These are phyloP conservation scores for Blera fallax DNA, from an alignment of 2,888 invertebrate genomes.

Conservation along the genomic window DNA sequence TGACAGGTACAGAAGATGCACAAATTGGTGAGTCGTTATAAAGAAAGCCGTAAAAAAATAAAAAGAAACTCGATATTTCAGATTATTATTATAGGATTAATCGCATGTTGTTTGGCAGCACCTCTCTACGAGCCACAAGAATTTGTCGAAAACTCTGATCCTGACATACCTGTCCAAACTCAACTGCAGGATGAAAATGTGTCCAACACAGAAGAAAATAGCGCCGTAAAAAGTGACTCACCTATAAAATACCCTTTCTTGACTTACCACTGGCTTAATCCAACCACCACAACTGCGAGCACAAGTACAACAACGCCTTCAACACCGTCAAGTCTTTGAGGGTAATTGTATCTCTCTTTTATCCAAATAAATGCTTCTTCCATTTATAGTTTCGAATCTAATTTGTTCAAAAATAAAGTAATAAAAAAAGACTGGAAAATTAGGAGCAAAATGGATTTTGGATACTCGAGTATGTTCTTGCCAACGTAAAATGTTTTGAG, in stretches of 20 bases:
- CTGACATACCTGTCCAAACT: neutral
- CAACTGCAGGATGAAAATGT: neutral
- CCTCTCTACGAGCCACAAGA: neutral
- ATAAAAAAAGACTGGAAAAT: no score
- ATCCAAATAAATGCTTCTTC: no score
- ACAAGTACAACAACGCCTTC: no score
- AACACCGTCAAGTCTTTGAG: no score
- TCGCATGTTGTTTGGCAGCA: neutral
- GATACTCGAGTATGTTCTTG: no score
- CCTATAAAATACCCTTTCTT: neutral
- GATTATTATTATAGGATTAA: neutral
- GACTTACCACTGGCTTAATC: neutral
- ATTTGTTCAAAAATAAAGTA: no score
- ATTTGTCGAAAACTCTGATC: neutral
- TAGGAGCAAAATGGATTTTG: no score
- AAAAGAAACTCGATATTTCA: neutral
- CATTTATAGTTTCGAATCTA: no score
- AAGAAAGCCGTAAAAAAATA: neutral
- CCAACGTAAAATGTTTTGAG: no score
- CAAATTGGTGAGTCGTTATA: neutral
- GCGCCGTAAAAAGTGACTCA: neutral
- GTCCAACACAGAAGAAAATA: neutral
- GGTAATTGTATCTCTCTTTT: no score
- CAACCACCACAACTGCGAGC: neutral
- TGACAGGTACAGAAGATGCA: no score